A percentile compares a stretch with the other conserved stretches of the same genome.
phyloP scores from a whole-genome alignment of 2,797 vertebrate species.

The Carcharodon carcharias region DNA sequence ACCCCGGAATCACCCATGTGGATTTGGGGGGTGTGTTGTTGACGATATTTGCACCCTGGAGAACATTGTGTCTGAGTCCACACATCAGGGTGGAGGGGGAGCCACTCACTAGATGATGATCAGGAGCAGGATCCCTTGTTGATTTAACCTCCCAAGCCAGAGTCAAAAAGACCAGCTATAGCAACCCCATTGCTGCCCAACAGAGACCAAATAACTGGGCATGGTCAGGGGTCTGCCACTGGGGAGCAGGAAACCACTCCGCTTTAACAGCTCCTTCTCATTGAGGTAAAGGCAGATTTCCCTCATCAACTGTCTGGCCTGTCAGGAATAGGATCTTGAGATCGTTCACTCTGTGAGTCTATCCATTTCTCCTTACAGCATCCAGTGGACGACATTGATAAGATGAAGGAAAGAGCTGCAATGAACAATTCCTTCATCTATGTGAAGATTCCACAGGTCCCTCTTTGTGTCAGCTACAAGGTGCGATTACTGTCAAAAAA shows the following conservation, averaged over 20 bases:
- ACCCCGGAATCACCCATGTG: background rate
- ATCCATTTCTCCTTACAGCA: slow-evolving; percentile 58
- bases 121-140: background rate
- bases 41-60: background rate
- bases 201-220: background rate
- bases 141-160: background rate
- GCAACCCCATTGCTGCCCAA: background rate
- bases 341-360: background rate
- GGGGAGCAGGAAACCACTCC: background rate
- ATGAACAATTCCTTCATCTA: slow-evolving; percentile 99
- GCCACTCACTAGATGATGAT: background rate
- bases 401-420: slow-evolving; percentile 97
- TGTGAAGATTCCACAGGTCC: slow-evolving; percentile 97
- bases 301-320: background rate
- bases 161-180: background rate
- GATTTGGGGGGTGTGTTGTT: background rate
- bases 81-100: too few relatives aligned
- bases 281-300: background rate
- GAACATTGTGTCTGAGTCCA: background rate
- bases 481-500: slow-evolving; percentile 52
- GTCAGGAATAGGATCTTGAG: background rate
- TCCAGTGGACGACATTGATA: slow-evolving; percentile 95
- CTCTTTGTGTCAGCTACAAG: slow-evolving; percentile 97
- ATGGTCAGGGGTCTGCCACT: too few relatives aligned
- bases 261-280: background rate